These are phyloP conservation scores for Caenorhabditis sp. DNA, from an alignment of 2,888 invertebrate species.

Conservation along the genomic window DNA sequence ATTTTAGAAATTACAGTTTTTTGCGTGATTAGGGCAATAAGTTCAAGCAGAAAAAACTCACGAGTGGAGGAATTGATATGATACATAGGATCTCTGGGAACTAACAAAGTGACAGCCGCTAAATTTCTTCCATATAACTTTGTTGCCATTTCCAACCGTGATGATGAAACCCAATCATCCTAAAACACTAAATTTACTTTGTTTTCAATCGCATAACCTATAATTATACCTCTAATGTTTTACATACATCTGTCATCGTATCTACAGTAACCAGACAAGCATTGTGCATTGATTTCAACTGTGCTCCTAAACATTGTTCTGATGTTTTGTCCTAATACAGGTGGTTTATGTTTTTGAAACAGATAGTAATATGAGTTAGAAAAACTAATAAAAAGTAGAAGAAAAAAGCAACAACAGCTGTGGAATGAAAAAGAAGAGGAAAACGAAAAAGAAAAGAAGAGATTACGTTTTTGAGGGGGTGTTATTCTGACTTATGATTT, in stretches of 20 bases:
- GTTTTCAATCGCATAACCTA: background rate
- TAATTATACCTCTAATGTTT: slow-evolving; percentile 18
- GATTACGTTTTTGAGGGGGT: slow-evolving; percentile 2
- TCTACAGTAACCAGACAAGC: slow-evolving; percentile 82
- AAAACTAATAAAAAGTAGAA: background rate
- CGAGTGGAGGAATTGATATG: slow-evolving; percentile 71
- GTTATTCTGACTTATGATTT: slow-evolving; percentile 5
- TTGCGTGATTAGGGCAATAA: no score
- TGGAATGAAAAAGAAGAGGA: background rate
- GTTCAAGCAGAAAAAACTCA: no score
- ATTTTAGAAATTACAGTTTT: no score
- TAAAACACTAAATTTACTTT: slow-evolving; percentile 1
- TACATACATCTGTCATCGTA: slow-evolving; percentile 24
- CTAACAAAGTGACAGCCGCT: slow-evolving; percentile 85
- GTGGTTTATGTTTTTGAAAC: no score
- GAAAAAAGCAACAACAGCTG: slow-evolving; percentile 13
- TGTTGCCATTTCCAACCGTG: slow-evolving; percentile 88
- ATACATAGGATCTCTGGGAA: slow-evolving; percentile 78
- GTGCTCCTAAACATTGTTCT: slow-evolving; percentile 78
- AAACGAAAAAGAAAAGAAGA: background rate
- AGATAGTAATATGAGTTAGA: background rate
- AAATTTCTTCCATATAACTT: slow-evolving; percentile 90
- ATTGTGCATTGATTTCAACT: slow-evolving; percentile 98
- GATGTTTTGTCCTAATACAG: no score
- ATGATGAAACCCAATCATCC: slow-evolving; percentile 74